Evolutionary conservation across 2,888 invertebrate species (phyloP).

Genomic region (Dasypolia templi): DNA sequence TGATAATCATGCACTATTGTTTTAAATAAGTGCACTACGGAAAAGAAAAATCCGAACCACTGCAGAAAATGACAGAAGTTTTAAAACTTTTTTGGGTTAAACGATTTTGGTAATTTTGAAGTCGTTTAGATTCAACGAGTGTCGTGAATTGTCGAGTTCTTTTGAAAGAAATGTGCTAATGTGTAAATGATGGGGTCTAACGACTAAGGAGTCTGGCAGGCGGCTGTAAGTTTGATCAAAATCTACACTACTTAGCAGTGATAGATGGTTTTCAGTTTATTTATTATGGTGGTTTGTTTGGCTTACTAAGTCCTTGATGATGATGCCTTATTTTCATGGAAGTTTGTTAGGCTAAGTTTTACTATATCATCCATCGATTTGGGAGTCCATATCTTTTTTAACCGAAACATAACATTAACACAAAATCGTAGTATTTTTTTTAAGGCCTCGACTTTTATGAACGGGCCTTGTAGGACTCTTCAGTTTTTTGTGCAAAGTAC

Average conservation of each 20-base stretch:
- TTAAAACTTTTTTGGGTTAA: conserved; percentile 44
- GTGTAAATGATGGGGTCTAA: conserved; percentile 47
- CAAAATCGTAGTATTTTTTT: too few species aligned
- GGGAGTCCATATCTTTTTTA: too few species aligned
- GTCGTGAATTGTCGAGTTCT: conserved; percentile 42
- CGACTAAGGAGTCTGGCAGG: conserved; percentile 2
- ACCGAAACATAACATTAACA: too few species aligned
- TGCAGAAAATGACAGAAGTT: conserved; percentile 46
- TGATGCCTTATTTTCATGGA: background rate
- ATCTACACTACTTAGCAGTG: conserved; percentile 38
- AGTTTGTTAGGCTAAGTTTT: too few species aligned
- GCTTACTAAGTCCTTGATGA: background rate
- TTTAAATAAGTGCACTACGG: conserved; percentile 64
- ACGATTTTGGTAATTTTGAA: conserved; percentile 48
- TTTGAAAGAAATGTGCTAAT: conserved; percentile 47
- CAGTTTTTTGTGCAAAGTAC: too few species aligned
- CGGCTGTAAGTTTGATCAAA: conserved; percentile 29
- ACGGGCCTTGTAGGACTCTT: too few species aligned
- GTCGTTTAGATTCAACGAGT: conserved; percentile 34
- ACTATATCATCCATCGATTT: too few species aligned
- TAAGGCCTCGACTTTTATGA: too few species aligned
- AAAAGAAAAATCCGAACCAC: conserved; percentile 30
- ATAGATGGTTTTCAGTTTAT: conserved; percentile 17
- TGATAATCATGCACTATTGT: conserved; percentile 57
- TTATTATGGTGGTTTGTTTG: conserved; percentile 27